Evolutionary conservation across 2,797 vertebrate genomes (phyloP), one percentile per base, ranked within the genome.

Genomic region (Sebastes trivittatus): DNA sequence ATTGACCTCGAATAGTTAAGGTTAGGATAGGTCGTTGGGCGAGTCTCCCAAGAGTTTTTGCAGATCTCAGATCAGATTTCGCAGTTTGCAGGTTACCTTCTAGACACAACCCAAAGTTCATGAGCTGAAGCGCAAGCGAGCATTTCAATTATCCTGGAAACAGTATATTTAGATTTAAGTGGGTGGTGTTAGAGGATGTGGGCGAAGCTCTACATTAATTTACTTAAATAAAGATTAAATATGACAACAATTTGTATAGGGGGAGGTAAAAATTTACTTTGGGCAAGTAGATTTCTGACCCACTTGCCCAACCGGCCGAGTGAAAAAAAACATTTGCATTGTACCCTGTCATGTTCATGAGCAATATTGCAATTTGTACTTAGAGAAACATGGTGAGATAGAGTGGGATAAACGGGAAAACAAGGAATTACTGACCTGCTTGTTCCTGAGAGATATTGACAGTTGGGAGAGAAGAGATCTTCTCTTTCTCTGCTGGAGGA

Each of bases 371-470:
- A 71, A 34, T 59, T 59, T 62, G 22, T 32, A 67, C 34, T 72
- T 32, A 70, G 7, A 27, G 11, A 63, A 77, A 69, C 55, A 25
- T 22, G 11, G 3, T 56, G 25, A 55, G 23, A 32, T 11, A 1
- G 2, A 66, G 30, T 23, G 4, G 70, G 42, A 49, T 11, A 23
- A 62, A 60, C 2, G 5, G 11, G 2, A 18, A 22, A 16, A 61
- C 3, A 77, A 69, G 7, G 7, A 49, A 13, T 30, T 11, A 87
- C 93, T 86, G 49, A 96, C 96, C 95, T 88, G 95, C 94, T 93
- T 99, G 98, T 95, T 98, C 97, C 97, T 97, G 97, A 97, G 97
- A 97, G 82, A 99, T 96, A 69, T 95, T 95, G 91, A 99, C 97
- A 13, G 97, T 98, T 6, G 98, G 98, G 77, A 99, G 97, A 59